These are phyloP conservation scores for Lathamus discolor DNA, from an alignment of 2,113 vertebrate genomes.

Conservation along the genomic window DNA sequence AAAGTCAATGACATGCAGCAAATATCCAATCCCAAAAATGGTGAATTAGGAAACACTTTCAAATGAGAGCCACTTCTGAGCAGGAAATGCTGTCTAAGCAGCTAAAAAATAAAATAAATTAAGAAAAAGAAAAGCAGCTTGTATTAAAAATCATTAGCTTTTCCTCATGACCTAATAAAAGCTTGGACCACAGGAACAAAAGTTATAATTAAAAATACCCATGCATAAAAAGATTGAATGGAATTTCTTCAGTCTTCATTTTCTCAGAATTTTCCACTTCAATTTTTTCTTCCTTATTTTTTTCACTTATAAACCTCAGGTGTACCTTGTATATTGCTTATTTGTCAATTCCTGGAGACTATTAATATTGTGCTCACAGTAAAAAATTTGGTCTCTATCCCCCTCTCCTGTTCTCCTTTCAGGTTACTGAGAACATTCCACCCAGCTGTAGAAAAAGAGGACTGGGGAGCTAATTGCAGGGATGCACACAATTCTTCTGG, in stretches of 20 bases:
- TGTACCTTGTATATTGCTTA: neutral
- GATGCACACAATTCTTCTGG: neutral
- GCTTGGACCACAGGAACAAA: neutral
- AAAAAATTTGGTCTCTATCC: neutral
- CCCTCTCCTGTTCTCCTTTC: neutral
- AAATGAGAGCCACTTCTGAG: constrained; percentile 30
- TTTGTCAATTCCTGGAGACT: neutral
- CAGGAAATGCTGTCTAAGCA: constrained; percentile 22
- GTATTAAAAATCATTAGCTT: neutral
- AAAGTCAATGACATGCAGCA: constrained; percentile 37
- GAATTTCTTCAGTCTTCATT: neutral
- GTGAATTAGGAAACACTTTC: constrained; percentile 28
- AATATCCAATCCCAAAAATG: constrained; percentile 2
- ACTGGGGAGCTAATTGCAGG: neutral
- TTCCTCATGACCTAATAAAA: neutral
- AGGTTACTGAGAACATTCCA: neutral
- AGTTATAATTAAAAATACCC: neutral
- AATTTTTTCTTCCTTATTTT: neutral
- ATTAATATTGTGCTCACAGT: neutral
- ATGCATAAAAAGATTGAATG: neutral
- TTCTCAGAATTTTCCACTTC: neutral
- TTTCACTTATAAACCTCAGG: neutral
- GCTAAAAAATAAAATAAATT: neutral
- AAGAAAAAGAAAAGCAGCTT: neutral
- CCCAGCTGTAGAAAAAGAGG: neutral